Evolutionary conservation across 23 tunicate species (phyloP).

Genomic region (Clavelina lepadiformis): DNA sequence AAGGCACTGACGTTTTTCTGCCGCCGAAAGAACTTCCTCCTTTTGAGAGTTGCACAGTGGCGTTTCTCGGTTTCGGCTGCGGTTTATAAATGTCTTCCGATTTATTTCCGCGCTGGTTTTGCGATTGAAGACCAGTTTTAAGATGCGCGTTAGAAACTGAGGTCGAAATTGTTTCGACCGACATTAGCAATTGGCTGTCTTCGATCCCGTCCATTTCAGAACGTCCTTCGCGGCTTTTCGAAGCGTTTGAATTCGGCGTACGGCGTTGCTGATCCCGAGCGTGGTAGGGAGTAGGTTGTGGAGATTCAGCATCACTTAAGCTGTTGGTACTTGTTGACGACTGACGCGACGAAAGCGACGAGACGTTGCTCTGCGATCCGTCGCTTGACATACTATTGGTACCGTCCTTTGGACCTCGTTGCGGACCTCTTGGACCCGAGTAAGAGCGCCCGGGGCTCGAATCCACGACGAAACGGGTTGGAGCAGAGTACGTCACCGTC

Average conservation of each 20-base stretch:
- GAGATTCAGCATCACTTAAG: background rate
- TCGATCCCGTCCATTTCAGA: background rate
- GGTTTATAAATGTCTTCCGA: constrained; percentile 1
- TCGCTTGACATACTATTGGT: background rate
- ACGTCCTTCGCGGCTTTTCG: background rate
- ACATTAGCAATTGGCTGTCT: constrained; percentile 8
- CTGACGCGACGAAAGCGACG: constrained; percentile 58
- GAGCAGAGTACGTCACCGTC: constrained; percentile 46
- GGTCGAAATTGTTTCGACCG: constrained; percentile 1
- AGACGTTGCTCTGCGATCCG: constrained; percentile 30
- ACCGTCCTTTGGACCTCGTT: background rate
- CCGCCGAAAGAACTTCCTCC: background rate
- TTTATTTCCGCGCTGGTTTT: constrained; percentile 2
- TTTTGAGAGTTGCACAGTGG: background rate
- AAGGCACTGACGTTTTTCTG: constrained; percentile 9
- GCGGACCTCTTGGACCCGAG: background rate
- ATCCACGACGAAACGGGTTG: background rate
- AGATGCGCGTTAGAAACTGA: constrained; percentile 32
- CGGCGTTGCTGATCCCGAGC: background rate
- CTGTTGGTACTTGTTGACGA: constrained; percentile 66
- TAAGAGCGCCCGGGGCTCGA: background rate
- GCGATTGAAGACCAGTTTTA: constrained; percentile 34
- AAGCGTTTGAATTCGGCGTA: background rate
- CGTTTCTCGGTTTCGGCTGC: constrained; percentile 41
- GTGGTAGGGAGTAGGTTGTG: background rate